These are phyloP conservation scores for Acromyrmex heyeri DNA, from an alignment of 1,140 invertebrate species.

Conservation along the genomic window DNA sequence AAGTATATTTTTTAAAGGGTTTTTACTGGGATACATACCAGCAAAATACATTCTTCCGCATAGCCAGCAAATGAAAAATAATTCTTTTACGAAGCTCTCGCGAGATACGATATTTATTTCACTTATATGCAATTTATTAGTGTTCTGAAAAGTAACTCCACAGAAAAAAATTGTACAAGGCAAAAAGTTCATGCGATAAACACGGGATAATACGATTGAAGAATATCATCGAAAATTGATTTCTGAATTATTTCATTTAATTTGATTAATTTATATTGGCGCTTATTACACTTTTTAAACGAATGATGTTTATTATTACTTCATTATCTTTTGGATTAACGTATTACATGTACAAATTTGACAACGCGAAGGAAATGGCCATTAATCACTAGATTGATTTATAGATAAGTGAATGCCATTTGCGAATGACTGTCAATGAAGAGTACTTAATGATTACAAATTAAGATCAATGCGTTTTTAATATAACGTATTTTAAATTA, in stretches of 20 bases:
- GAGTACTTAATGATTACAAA: neutral
- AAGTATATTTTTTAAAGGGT: constrained; percentile 19
- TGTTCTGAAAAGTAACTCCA: neutral
- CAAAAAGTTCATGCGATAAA: neutral
- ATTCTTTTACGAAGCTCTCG: constrained; percentile 13
- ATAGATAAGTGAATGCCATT: neutral
- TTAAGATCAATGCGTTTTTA: neutral
- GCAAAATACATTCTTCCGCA: neutral
- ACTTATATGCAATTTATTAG: constrained; percentile 48
- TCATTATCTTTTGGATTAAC: neutral
- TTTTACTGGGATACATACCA: neutral
- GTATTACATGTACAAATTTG: neutral
- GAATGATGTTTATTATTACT: neutral
- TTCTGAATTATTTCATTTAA: neutral
- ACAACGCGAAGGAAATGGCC: neutral
- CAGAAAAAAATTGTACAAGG: neutral
- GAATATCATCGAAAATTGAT: neutral
- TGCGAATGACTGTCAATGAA: neutral
- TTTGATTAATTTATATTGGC: neutral
- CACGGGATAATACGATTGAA: constrained; percentile 11
- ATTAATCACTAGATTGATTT: constrained; percentile 1
- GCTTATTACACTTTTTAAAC: neutral
- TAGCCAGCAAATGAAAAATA: neutral
- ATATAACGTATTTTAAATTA: neutral
- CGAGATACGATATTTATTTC: constrained; percentile 4